Conservation (phyloP, 2,113 vertebrate genomes). For the Zosterops borbonicus region DNA sequence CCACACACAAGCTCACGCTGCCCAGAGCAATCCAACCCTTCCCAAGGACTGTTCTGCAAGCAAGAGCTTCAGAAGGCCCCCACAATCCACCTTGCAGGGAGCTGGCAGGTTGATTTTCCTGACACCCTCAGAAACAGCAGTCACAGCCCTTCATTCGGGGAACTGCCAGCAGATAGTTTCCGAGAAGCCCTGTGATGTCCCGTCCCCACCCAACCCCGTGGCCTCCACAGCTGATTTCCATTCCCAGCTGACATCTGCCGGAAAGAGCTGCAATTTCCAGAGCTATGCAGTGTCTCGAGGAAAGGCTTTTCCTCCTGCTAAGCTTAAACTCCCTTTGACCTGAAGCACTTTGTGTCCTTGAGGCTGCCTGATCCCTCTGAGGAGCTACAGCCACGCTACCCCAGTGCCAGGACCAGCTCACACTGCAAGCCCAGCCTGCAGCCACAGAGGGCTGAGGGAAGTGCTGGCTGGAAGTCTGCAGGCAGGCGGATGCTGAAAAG, state of each 20-base stretch:
- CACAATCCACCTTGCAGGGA: rapidly evolving
- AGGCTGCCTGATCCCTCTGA: neutral
- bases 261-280: neutral
- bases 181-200: neutral
- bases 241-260: slow-evolving; percentile 26
- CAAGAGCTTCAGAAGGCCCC: neutral
- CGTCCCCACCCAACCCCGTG: neutral
- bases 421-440: rapidly evolving
- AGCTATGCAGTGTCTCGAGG: neutral
- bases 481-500: neutral
- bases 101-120: neutral
- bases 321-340: neutral
- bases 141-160: neutral
- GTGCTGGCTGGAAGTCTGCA: neutral
- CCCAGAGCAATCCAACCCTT: neutral
- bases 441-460: neutral
- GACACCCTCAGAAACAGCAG: neutral
- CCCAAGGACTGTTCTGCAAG: neutral
- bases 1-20: neutral
- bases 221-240: slow-evolving; percentile 28
- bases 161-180: neutral
- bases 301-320: neutral
- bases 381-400: rapidly evolving
- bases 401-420: neutral
- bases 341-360: neutral